Evolutionary conservation across 2,797 vertebrate species (phyloP).

Genomic region (Etheostoma perlongum): DNA sequence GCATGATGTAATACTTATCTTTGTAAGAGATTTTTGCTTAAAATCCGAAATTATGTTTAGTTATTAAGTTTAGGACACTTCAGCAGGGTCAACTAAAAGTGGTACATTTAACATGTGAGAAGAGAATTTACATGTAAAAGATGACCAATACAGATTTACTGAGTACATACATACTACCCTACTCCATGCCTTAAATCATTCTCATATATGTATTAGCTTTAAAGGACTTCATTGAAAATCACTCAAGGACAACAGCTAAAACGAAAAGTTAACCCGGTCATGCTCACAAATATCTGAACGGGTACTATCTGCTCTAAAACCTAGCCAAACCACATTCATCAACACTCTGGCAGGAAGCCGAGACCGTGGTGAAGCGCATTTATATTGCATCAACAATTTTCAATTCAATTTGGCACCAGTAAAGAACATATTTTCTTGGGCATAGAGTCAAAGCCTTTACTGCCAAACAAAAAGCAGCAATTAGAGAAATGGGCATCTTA

Average conservation of each 20-base stretch:
- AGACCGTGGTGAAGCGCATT: slow-evolving; percentile 53
- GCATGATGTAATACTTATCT: slow-evolving; percentile 5
- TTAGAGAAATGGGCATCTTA: slow-evolving; percentile 67
- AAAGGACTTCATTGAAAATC: slow-evolving; percentile 55
- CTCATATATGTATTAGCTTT: slow-evolving; percentile 22
- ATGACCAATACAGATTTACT: not conserved
- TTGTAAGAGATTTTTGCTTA: slow-evolving; percentile 7
- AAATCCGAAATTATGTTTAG: slow-evolving; percentile 8
- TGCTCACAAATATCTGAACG: slow-evolving; percentile 50
- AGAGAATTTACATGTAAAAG: not conserved
- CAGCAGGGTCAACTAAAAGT: not conserved
- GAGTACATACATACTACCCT: not conserved
- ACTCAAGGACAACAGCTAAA: slow-evolving; percentile 63
- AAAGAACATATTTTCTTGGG: slow-evolving; percentile 77
- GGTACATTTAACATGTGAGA: not conserved
- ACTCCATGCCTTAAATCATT: not conserved
- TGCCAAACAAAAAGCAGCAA: slow-evolving; percentile 72
- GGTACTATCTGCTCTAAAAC: slow-evolving; percentile 39
- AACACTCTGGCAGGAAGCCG: slow-evolving; percentile 64
- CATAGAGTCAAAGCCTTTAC: slow-evolving; percentile 58
- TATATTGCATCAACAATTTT: slow-evolving; percentile 78
- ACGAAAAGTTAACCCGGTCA: slow-evolving; percentile 35
- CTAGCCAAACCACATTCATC: slow-evolving; percentile 71
- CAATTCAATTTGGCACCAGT: slow-evolving; percentile 76
- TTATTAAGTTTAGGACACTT: not conserved